Conservation (phyloP, 2,888 invertebrate genomes). For the Philereme transversata region DNA sequence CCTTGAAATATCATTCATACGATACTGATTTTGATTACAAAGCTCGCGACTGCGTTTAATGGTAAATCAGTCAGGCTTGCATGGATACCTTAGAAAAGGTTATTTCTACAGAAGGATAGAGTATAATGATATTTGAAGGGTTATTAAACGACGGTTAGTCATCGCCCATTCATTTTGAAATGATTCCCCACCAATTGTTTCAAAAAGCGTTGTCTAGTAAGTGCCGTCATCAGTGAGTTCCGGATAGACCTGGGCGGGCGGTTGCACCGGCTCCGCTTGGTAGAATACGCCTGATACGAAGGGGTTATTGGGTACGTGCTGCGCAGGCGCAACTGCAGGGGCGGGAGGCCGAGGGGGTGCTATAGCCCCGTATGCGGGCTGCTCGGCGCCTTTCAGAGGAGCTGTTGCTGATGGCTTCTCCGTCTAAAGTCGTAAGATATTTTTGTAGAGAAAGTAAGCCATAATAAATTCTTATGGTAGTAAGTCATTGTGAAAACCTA, state of each 20-base stretch:
- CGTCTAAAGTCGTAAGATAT: constrained; percentile 51
- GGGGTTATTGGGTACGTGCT: constrained; percentile 84
- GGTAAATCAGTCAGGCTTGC: too few species aligned
- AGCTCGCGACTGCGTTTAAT: too few species aligned
- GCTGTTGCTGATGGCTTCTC: constrained; percentile 69
- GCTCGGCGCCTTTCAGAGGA: constrained; percentile 64
- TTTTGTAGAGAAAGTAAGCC: neutral
- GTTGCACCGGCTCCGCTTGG: constrained; percentile 86
- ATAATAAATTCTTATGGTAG: too few species aligned
- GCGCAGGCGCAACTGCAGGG: constrained; percentile 76
- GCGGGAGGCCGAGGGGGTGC: constrained; percentile 70
- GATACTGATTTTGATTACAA: too few species aligned
- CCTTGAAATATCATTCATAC: neutral
- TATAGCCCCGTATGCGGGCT: constrained; percentile 70
- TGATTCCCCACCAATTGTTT: neutral
- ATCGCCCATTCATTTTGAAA: constrained; percentile 3
- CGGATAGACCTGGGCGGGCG: constrained; percentile 83
- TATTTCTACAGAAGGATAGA: too few species aligned
- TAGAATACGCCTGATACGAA: constrained; percentile 85
- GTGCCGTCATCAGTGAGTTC: constrained; percentile 71
- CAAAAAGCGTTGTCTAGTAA: constrained; percentile 49
- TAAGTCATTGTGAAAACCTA: too few species aligned
- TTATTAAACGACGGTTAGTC: too few species aligned
- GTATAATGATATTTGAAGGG: too few species aligned
- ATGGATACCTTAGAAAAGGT: too few species aligned